These are phyloP conservation scores for Heteromyza rotundicornis DNA, from an alignment of 2,888 invertebrate species.

Conservation along the genomic window DNA sequence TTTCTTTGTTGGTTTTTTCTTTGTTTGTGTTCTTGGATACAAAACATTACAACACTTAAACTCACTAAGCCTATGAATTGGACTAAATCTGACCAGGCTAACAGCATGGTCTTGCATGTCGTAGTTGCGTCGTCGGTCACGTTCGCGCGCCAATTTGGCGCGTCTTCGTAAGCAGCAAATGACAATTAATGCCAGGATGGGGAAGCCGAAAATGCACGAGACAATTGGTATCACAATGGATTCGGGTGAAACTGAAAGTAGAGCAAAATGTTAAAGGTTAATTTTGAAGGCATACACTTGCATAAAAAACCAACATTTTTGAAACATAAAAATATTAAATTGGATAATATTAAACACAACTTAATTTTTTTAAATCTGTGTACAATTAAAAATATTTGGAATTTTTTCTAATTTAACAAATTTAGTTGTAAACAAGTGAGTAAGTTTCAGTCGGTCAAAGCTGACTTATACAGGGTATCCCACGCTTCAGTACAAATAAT, in stretches of 20 bases:
- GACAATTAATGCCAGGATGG: conserved; percentile 81
- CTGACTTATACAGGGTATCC: too few relatives aligned
- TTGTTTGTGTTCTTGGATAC: background rate
- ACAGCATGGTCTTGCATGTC: conserved; percentile 84
- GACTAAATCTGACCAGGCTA: conserved; percentile 79
- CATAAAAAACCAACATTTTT: too few relatives aligned
- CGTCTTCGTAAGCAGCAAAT: conserved; percentile 85
- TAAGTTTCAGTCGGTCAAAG: too few relatives aligned
- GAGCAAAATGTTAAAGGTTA: too few relatives aligned
- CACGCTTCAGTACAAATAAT: too few relatives aligned
- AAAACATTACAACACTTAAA: conserved; percentile 55
- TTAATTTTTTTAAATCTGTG: too few relatives aligned
- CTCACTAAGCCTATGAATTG: conserved; percentile 75
- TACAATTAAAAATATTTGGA: too few relatives aligned
- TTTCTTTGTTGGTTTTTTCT: background rate
- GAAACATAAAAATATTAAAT: too few relatives aligned
- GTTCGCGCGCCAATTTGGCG: conserved; percentile 83
- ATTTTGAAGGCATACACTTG: too few relatives aligned
- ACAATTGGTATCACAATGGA: conserved; percentile 88
- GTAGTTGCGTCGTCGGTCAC: conserved; percentile 80
- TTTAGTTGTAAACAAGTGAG: too few relatives aligned
- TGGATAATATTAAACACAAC: too few relatives aligned
- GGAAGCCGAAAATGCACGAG: conserved; percentile 89
- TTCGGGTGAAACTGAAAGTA: conserved; percentile 84
- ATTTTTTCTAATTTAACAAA: too few relatives aligned